phyloP scores from a whole-genome alignment of 2,797 vertebrate species.

The Tangara arthus region DNA sequence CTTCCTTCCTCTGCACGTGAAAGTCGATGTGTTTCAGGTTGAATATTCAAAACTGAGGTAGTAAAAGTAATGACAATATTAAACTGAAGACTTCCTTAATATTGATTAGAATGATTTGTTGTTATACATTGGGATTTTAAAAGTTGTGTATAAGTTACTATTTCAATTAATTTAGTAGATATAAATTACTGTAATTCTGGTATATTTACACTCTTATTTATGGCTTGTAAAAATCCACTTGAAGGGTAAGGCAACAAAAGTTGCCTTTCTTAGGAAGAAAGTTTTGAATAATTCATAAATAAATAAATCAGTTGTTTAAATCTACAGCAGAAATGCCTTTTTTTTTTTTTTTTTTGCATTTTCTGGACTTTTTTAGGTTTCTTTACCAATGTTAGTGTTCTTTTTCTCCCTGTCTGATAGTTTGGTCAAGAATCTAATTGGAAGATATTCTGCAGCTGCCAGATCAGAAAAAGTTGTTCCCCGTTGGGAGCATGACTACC shows the following conservation, averaged over 20 bases:
- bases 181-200: background rate
- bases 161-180: background rate
- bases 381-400: conserved; percentile 5
- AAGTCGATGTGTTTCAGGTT: background rate
- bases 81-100: background rate
- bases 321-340: background rate
- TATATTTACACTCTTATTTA: background rate
- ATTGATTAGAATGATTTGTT: background rate
- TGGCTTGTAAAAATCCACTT: background rate
- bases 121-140: background rate
- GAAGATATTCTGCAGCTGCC: conserved; percentile 73
- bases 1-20: background rate
- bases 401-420: conserved; percentile 71
- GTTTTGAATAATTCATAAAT: background rate
- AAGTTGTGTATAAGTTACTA: background rate
- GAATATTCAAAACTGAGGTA: background rate
- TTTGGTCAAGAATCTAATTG: conserved; percentile 89
- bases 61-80: background rate
- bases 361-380: background rate
- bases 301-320: background rate
- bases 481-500: conserved; percentile 94
- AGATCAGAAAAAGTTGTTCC: conserved; percentile 79
- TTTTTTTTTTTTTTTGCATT: background rate
- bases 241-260: background rate
- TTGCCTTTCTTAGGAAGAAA: background rate